Base-by-base conservation (phyloP, 2,797 vertebrate genomes). In the Spea hammondii region DNA sequence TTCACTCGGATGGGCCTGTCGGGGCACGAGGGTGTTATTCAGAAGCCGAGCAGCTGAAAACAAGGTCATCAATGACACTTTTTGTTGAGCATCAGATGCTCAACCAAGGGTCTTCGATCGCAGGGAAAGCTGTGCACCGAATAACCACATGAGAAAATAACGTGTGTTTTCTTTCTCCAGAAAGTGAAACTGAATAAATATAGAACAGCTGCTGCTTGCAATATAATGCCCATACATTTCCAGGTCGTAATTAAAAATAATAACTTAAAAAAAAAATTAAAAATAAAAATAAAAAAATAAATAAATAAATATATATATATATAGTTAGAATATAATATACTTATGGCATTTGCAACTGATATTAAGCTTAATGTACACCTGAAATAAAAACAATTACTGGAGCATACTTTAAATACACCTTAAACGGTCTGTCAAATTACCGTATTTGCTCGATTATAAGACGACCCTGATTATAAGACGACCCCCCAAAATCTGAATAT, bases 21-120 rank as follows among this genome's bases (percentile, higher is more conserved):
- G 76, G 85, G 10, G 83, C 48, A 78, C 84, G 85, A 73, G 73
- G 85, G 89, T 89, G 87, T 91, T 84, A 86, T 87, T 83, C 76
- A 85, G 0, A 65, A 77, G 78, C 66, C 0, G 0, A 79, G 80
- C 88, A 91, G 90, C 90, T 89, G 86, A 89, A 84, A 65, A 79
- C 78, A 83, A 78, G 74, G 74, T 80, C 79, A 54, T 79, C 74
- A 85, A 74, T 64, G 73, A 55, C 12, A 76, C 12, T 80, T 81
- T 76, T 8, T 72, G 50, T 4, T 0, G 6, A 53, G 73, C 76
- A 82, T 86, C 74, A 0, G 69, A 82, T 51, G 76, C 80, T 85
- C 78, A 77, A 60, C 17, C 17, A 68, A 80, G 67, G 17, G 7
- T 4, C 54, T 59, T 64, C 64, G 55, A 77, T 68, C 44, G 8